Conservation (phyloP, 2,888 invertebrate species). For the Microplitis deprimator region DNA sequence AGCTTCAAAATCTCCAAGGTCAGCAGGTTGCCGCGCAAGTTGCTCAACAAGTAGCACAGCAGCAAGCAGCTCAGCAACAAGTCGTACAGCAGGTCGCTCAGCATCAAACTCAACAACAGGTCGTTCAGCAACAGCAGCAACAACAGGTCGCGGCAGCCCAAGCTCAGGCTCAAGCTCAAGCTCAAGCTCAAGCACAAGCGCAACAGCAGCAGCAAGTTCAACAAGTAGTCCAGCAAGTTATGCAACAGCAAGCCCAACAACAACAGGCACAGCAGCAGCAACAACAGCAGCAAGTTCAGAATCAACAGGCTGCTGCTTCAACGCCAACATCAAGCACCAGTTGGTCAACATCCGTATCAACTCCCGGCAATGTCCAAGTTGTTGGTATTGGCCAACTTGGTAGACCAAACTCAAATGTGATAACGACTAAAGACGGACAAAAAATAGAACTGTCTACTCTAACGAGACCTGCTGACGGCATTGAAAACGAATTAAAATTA, state of each 20-base stretch:
- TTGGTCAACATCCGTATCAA: slow-evolving; percentile 68
- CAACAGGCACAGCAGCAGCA: slow-evolving; percentile 67
- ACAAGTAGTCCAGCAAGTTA: slow-evolving; percentile 58
- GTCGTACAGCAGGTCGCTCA: slow-evolving; percentile 62
- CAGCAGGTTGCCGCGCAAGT: slow-evolving; percentile 65
- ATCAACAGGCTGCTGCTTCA: slow-evolving; percentile 67
- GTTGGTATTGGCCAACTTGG: slow-evolving; percentile 66
- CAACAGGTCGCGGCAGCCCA: slow-evolving; percentile 65
- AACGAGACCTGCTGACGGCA: slow-evolving; percentile 60
- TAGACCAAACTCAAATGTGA: slow-evolving; percentile 60
- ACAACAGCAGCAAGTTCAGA: slow-evolving; percentile 63
- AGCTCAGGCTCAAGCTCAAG: slow-evolving; percentile 63
- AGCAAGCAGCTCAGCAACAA: slow-evolving; percentile 55
- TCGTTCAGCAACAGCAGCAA: slow-evolving; percentile 55
- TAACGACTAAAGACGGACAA: slow-evolving; percentile 69
- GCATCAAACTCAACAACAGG: slow-evolving; percentile 57
- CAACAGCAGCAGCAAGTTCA: slow-evolving; percentile 61
- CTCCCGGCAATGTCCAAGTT: slow-evolving; percentile 68
- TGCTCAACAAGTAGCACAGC: slow-evolving; percentile 58
- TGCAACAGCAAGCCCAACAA: slow-evolving; percentile 63
- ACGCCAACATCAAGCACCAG: slow-evolving; percentile 67
- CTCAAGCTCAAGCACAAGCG: slow-evolving; percentile 49
- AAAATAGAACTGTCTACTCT: slow-evolving; percentile 67
- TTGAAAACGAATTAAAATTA: slow-evolving; percentile 66
- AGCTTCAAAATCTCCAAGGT: slow-evolving; percentile 68